phyloP scores from a whole-genome alignment of 2,888 invertebrate species.

The Nysson spinosus region DNA sequence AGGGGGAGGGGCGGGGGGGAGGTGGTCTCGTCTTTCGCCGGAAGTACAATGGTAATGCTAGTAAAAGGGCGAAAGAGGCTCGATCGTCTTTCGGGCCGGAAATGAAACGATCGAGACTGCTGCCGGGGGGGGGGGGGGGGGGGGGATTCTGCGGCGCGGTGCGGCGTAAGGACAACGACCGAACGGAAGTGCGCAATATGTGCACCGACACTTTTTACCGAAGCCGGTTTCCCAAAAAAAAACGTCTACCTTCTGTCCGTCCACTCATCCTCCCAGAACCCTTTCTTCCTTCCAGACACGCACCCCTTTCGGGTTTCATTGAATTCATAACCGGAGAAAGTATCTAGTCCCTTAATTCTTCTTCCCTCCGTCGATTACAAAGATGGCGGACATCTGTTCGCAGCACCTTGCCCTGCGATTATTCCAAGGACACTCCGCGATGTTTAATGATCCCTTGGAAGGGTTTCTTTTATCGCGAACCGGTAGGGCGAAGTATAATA shows the following conservation, averaged over 20 bases:
- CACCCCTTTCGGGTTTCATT: conserved; percentile 12
- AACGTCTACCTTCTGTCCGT: too few species aligned
- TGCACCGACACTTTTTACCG: too few species aligned
- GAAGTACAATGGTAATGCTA: conserved; percentile 44
- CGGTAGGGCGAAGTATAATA: too few species aligned
- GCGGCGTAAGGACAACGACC: too few species aligned
- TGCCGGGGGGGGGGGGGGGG: too few species aligned
- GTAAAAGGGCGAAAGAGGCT: conserved; percentile 33
- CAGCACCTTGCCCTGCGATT: conserved; percentile 4
- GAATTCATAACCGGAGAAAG: conserved; percentile 5
- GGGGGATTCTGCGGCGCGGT: too few species aligned
- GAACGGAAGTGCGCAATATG: too few species aligned
- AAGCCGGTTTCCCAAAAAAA: too few species aligned
- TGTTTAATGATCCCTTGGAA: too few species aligned
- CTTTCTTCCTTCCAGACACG: neutral
- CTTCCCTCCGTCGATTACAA: neutral
- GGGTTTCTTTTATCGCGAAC: too few species aligned
- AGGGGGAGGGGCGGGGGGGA: too few species aligned
- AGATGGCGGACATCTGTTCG: conserved; percentile 24
- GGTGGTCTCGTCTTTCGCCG: conserved; percentile 46
- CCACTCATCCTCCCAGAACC: conserved; percentile 1
- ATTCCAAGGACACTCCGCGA: neutral
- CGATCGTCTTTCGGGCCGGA: conserved; percentile 56
- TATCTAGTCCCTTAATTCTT: conserved; percentile 17
- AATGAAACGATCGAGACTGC: conserved; percentile 51